Conservation (phyloP, 2,888 invertebrate species). For the Drosophila trichaetosa region DNA sequence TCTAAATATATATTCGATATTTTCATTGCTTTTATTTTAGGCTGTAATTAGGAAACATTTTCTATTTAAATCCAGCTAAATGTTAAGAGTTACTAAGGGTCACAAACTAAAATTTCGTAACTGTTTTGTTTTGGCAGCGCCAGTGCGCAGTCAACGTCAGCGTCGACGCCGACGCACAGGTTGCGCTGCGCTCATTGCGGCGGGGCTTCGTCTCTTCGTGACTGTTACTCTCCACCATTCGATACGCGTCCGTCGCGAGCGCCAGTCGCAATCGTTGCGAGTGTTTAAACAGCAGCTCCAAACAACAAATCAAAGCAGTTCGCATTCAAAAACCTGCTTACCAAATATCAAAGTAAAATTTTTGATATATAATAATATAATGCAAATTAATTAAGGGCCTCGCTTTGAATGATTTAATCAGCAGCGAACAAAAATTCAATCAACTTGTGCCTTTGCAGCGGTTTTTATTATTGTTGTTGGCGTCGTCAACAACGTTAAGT, state of each 20-base stretch:
- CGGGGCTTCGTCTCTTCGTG: slow-evolving; percentile 55
- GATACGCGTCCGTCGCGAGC: slow-evolving; percentile 74
- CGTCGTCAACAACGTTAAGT: slow-evolving; percentile 8
- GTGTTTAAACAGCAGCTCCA: slow-evolving; percentile 30
- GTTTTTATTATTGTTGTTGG: slow-evolving; percentile 2
- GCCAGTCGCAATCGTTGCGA: slow-evolving; percentile 64
- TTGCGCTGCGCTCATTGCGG: slow-evolving; percentile 38
- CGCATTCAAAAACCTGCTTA: slow-evolving; percentile 42
- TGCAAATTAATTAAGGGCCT: slow-evolving; percentile 45
- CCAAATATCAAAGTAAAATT: slow-evolving; percentile 32
- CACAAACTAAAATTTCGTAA: slow-evolving; percentile 31
- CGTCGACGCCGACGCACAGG: slow-evolving; percentile 59
- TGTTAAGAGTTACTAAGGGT: slow-evolving; percentile 26
- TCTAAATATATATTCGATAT: background rate
- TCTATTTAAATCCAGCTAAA: background rate
- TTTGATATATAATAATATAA: slow-evolving; percentile 9
- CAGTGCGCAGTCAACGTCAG: slow-evolving; percentile 5
- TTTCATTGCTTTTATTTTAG: background rate
- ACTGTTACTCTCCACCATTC: slow-evolving; percentile 59
- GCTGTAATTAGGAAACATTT: background rate
- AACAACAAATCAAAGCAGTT: slow-evolving; percentile 17
- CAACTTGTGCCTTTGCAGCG: slow-evolving; percentile 16
- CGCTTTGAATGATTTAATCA: slow-evolving; percentile 24
- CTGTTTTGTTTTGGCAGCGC: slow-evolving; percentile 17
- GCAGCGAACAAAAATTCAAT: slow-evolving; percentile 14